Evolutionary conservation across 1,140 invertebrate genomes (phyloP), one percentile per base, ranked within the genome.

Genomic region (Drosophila littoralis): DNA sequence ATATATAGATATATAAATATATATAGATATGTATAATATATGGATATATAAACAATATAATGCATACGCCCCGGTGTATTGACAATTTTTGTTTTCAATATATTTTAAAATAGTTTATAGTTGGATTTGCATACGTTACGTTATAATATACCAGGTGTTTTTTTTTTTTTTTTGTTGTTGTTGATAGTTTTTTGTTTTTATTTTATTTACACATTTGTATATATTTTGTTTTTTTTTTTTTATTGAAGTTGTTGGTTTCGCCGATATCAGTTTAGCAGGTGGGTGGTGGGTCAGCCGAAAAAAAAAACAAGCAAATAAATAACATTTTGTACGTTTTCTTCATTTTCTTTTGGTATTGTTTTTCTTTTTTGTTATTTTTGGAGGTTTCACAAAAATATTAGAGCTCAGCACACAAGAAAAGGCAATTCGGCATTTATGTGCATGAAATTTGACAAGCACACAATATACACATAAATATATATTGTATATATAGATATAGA

Each of bases 261-360:
- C 74, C 61, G 83, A 55, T 79, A 75, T 81, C 71, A 79, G 81
- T 77, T 57, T 83, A 73, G 71, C 83, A 86, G 82, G 74, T 73
- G 84, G 75, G 57, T 79, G 70, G 74, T 63, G 63, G 74, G 63
- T 77, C 73, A 68, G 84, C 84, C 83, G 80, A 77, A 80, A 86
- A 77, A 86, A 78, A 77, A 83, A 79, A 83, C 60, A 77, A 83
- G 73, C 66, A 71, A 75, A 75, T 68, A 71, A 75, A 75, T 64
- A 75, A 65, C 52, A 65, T 80, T 89, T 88, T 84, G 83, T 83
- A 84, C 77, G 79, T 77, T 88, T 83, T 66, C 13, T 59, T 58
- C 17, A 45, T 42, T 64, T 15, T 35, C 7, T 45, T 15, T 45
- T 48, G 10, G 40, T 35, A 33, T 15, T 42, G 32, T 28, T 60